Evolutionary conservation across 2,888 invertebrate genomes (phyloP), one percentile per base, ranked within the genome.

Genomic region (Eupithecia centaureata): DNA sequence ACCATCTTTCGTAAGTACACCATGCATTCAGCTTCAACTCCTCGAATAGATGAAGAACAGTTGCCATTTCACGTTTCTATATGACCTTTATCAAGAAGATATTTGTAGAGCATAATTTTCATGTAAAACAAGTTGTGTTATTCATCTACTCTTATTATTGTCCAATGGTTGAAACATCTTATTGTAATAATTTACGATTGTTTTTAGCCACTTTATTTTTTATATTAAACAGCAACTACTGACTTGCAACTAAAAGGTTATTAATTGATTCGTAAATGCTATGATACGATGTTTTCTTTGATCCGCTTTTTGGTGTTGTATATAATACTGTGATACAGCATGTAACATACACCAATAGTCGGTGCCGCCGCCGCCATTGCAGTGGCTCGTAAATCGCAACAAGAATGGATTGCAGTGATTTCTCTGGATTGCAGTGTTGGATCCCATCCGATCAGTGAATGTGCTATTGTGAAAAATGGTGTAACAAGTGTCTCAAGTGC

Each of bases 351-450:
- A 73, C 75, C 67, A 58, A 66, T 63, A 54, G 65, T 63, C 66
- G 72, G 75, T 89, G 91, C 92, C 92, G 91, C 91, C 90, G 90
- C 90, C 89, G 86, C 86, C 86, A 78, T 80, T 75, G 77, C 83
- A 84, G 82, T 84, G 84, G 83, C 59, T 64, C 70, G 52, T 67
- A 65, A 71, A 52, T 63, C 70, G 47, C 68, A 65, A 67, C 72
- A 73, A 79, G 82, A 75, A 90, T 85, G 92, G 92, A 93, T 93
- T 92, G 92, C 92, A 93, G 92, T 93, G 92, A 83, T 83, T 83
- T 75, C 82, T 78, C 86, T 87, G 92, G 92, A 93, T 93, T 92
- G 92, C 92, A 93, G 93, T 93, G 92, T 87, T 88, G 88, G 85
- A 81, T 84, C 63, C 62, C 70, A 72, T 78, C 79, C 70, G 66